Conservation (phyloP, 2,797 vertebrate species). For the Characodon lateralis region DNA sequence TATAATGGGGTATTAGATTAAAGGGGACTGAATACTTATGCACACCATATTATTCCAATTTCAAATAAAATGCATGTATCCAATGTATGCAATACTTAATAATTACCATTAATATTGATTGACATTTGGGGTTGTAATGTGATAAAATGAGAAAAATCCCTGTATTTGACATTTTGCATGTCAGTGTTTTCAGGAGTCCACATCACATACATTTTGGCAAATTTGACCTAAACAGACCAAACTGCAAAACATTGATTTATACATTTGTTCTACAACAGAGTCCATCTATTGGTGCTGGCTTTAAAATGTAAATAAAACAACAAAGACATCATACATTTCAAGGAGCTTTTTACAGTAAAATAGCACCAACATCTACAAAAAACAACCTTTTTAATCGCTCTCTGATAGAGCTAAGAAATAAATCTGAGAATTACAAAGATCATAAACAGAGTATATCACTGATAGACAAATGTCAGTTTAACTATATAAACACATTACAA, state of each 20-base stretch:
- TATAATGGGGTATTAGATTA: too few species aligned
- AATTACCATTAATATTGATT: too few species aligned
- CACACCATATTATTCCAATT: too few species aligned
- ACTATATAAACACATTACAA: conserved; percentile 47
- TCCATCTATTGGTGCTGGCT: conserved; percentile 16
- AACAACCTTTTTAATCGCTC: conserved; percentile 15
- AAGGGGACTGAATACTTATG: too few species aligned
- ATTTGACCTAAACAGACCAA: too few species aligned
- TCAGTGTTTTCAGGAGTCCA: too few species aligned
- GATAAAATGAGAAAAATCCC: too few species aligned
- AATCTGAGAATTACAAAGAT: conserved; percentile 16
- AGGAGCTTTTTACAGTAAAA: conserved; percentile 25
- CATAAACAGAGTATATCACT: not conserved
- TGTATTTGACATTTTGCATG: too few species aligned
- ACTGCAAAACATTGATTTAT: conserved; percentile 10
- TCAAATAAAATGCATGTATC: too few species aligned
- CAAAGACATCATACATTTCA: conserved; percentile 15
- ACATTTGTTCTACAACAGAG: conserved; percentile 16
- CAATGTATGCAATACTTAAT: too few species aligned
- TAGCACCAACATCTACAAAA: conserved; percentile 66
- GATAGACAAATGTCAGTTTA: conserved; percentile 15
- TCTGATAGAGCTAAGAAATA: conserved; percentile 26
- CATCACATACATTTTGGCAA: not conserved
- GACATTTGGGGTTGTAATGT: too few species aligned
- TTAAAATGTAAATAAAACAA: conserved; percentile 23